phyloP scores from a whole-genome alignment of 2,113 vertebrate species.

The Edolisoma coerulescens region DNA sequence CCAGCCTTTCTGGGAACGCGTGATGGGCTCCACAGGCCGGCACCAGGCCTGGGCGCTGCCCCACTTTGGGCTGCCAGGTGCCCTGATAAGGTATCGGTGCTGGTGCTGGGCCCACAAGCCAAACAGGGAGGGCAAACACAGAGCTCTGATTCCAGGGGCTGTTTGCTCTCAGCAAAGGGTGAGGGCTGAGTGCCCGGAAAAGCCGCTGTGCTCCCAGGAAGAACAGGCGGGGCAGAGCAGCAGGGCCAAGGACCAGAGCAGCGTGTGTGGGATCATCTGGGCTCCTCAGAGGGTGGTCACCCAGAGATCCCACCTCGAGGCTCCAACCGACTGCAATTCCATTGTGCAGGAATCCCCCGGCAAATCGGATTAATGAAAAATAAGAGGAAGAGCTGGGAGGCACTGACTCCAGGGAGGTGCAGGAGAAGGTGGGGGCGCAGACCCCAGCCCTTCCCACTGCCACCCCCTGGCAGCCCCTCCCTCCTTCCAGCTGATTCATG shows the following conservation, averaged over 20 bases:
- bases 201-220: neutral
- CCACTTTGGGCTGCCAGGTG: neutral
- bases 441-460: neutral
- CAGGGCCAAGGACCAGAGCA: accelerated
- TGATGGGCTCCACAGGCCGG: accelerated
- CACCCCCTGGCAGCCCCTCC: neutral
- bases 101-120: neutral
- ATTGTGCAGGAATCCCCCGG: neutral
- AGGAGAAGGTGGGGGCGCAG: neutral
- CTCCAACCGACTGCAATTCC: accelerated
- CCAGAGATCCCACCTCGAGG: too few relatives aligned
- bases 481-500: neutral
- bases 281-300: accelerated
- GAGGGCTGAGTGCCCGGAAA: neutral
- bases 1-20: accelerated
- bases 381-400: neutral
- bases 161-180: neutral
- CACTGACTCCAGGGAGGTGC: neutral
- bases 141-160: neutral
- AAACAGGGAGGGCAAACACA: neutral
- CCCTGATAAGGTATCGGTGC: accelerated
- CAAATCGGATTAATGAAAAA: neutral
- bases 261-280: accelerated
- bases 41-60: neutral
- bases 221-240: neutral